Percentiles rank a stretch among this genome's conserved stretches.
These are phyloP conservation scores for Escarpia spicata DNA, from an alignment of 2,888 invertebrate genomes.

Conservation along the genomic window DNA sequence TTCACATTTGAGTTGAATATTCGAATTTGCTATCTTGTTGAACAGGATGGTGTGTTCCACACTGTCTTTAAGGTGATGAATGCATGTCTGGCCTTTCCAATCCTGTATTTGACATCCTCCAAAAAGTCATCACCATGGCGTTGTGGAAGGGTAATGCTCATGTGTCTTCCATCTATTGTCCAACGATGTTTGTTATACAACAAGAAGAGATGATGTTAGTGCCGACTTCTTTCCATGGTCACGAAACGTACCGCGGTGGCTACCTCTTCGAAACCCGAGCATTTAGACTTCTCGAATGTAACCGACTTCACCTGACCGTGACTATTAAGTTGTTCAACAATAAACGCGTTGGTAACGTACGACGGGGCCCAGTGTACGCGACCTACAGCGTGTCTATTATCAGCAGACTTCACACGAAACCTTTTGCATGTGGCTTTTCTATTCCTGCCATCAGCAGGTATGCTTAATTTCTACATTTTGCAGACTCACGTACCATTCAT, in stretches of 20 bases:
- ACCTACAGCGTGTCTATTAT: background rate
- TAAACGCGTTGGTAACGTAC: background rate
- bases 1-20: too few relatives aligned
- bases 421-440: background rate
- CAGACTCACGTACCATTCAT: background rate
- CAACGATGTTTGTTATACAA: background rate
- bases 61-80: too few relatives aligned
- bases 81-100: too few relatives aligned
- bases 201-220: background rate
- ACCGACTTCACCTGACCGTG: background rate
- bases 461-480: background rate
- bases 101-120: too few relatives aligned
- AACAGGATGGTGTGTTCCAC: too few relatives aligned
- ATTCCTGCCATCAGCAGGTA: background rate
- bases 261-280: background rate
- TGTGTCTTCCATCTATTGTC: background rate
- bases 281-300: too few relatives aligned
- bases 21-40: too few relatives aligned
- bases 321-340: too few relatives aligned
- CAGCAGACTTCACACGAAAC: background rate
- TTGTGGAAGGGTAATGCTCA: too few relatives aligned
- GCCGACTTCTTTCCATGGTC: background rate
- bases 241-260: background rate
- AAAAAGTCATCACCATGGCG: too few relatives aligned
- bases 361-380: background rate